Evolutionary conservation across 2,797 vertebrate genomes (phyloP).

Genomic region (Oreochromis grahami): DNA sequence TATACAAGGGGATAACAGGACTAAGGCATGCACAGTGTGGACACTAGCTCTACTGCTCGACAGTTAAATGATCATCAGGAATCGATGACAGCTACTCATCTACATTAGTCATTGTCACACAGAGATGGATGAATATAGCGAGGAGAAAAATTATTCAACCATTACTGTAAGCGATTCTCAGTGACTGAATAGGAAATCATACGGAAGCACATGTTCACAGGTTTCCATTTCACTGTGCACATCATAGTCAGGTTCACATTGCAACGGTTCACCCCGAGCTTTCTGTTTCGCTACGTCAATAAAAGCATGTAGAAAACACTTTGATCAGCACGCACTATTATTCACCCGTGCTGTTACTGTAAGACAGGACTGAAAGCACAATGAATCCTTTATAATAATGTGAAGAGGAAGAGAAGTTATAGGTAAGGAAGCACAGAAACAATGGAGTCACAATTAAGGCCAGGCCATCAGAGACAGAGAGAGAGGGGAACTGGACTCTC

Average conservation of each 20-base stretch:
- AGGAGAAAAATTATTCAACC: slow-evolving; percentile 39
- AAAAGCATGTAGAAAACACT: slow-evolving; percentile 32
- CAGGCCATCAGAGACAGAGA: slow-evolving; percentile 5
- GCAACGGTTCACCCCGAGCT: slow-evolving; percentile 40
- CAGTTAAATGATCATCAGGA: slow-evolving; percentile 60
- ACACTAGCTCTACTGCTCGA: slow-evolving; percentile 76
- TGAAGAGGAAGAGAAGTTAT: slow-evolving; percentile 65
- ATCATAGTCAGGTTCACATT: slow-evolving; percentile 59
- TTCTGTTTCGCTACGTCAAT: slow-evolving; percentile 17
- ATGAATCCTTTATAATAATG: slow-evolving; percentile 37
- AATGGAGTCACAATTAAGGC: slow-evolving; percentile 53
- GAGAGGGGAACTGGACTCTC: slow-evolving; percentile 30
- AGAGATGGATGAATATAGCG: slow-evolving; percentile 57
- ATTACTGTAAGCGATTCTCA: slow-evolving; percentile 25
- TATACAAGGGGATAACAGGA: slow-evolving; percentile 97
- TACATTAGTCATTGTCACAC: slow-evolving; percentile 70
- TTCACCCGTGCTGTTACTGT: slow-evolving; percentile 37
- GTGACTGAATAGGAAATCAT: slow-evolving; percentile 24
- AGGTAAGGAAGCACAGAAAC: slow-evolving; percentile 63
- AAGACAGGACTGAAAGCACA: slow-evolving; percentile 48
- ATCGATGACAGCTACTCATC: slow-evolving; percentile 51
- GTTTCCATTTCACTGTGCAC: slow-evolving; percentile 53
- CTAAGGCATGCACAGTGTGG: slow-evolving; percentile 95
- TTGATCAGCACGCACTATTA: slow-evolving; percentile 23
- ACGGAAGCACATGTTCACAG: slow-evolving; percentile 17